Percentiles rank a stretch among this genome's conserved stretches.
Conservation (phyloP, 2,888 invertebrate species). For the Drosophila nr. fundita region DNA sequence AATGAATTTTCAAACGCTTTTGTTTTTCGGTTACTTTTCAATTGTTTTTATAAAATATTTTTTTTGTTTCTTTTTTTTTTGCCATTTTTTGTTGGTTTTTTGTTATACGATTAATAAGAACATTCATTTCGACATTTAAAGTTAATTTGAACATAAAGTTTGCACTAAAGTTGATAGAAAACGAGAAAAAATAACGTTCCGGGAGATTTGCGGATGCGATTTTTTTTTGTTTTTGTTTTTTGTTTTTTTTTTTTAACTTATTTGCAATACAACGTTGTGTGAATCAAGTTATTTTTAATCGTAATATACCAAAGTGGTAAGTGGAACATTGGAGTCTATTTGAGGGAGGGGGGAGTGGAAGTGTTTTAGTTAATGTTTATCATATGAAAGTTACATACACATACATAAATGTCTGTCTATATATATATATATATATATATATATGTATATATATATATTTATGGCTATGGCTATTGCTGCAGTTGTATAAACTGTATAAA, state of each 20-base stretch:
- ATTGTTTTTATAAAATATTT: constrained; percentile 73
- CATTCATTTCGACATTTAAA: constrained; percentile 80
- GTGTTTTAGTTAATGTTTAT: constrained; percentile 28
- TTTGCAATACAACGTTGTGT: constrained; percentile 25
- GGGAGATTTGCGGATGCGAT: constrained; percentile 26
- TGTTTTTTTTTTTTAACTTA: constrained; percentile 16
- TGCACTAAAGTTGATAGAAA: constrained; percentile 77
- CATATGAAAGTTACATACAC: constrained; percentile 56
- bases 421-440: constrained; percentile 12
- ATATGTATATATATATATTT: background rate
- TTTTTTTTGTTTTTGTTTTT: background rate
- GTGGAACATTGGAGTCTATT: constrained; percentile 75
- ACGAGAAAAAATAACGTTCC: constrained; percentile 36
- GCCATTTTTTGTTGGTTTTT: constrained; percentile 28
- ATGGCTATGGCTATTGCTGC: constrained; percentile 61
- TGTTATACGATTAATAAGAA: constrained; percentile 70
- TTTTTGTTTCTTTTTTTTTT: constrained; percentile 52
- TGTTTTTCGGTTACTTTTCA: constrained; percentile 51
- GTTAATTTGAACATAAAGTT: constrained; percentile 79
- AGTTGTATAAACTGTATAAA: constrained; percentile 55
- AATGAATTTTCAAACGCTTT: constrained; percentile 10
- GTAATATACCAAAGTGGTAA: constrained; percentile 52
- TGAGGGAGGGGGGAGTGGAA: constrained; percentile 30
- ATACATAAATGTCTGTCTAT: constrained; percentile 42
- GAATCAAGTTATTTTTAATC: constrained; percentile 20